These are phyloP conservation scores for Zalophus californianus DNA, from an alignment of 2,797 vertebrate species.

Conservation along the genomic window DNA sequence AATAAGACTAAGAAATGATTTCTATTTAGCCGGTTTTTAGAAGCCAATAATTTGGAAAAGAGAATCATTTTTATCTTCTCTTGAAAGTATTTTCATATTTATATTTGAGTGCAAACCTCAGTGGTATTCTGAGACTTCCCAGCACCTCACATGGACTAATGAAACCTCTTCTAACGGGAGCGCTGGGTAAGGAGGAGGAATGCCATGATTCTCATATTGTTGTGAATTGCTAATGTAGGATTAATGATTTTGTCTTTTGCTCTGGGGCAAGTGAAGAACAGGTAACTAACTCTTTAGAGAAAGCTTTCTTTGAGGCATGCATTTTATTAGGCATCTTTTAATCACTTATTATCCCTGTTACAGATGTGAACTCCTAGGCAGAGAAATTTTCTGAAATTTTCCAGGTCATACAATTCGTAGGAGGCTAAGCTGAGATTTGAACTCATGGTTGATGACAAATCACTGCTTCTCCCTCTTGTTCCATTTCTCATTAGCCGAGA, in stretches of 20 bases:
- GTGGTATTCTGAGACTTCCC: background rate
- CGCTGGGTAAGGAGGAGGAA: background rate
- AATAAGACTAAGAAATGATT: background rate
- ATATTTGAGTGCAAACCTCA: background rate
- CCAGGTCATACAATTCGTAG: background rate
- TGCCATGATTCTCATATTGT: background rate
- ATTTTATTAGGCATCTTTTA: background rate
- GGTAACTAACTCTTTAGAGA: background rate
- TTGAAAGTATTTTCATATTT: slow-evolving; percentile 10
- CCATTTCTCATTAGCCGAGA: background rate
- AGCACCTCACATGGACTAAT: background rate
- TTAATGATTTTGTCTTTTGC: background rate
- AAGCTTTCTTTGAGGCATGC: background rate
- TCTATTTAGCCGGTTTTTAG: background rate
- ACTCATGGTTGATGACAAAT: background rate
- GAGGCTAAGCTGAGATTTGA: background rate
- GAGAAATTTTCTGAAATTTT: background rate
- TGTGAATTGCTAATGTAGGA: background rate
- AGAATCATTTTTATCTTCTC: background rate
- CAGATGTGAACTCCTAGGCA: background rate
- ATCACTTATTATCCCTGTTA: background rate
- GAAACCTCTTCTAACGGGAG: background rate
- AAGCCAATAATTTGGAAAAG: background rate
- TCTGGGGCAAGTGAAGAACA: background rate
- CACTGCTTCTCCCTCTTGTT: background rate